Percentiles rank a stretch among this genome's conserved stretches.
These are phyloP conservation scores for Nomada ruficornis DNA, from an alignment of 2,888 invertebrate genomes.

Conservation along the genomic window DNA sequence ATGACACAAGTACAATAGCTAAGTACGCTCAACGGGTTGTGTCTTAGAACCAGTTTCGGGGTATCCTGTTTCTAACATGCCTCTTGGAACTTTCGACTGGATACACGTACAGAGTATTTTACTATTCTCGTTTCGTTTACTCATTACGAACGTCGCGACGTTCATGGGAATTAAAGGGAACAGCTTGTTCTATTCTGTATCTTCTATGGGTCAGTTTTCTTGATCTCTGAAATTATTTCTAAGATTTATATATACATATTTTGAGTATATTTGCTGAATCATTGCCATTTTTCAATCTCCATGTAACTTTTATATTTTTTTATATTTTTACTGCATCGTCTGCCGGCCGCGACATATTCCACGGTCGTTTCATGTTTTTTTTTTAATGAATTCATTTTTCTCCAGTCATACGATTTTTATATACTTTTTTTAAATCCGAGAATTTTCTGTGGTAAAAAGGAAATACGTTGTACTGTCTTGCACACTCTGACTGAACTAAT, in stretches of 20 bases:
- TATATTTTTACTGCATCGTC: neutral
- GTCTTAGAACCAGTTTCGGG: slow-evolving; percentile 11
- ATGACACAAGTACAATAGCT: neutral
- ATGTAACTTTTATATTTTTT: neutral
- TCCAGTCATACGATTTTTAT: neutral
- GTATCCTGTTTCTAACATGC: neutral
- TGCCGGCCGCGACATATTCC: neutral
- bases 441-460: too few species aligned
- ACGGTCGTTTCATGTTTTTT: neutral
- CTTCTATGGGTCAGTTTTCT: neutral
- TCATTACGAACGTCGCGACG: neutral
- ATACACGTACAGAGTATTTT: neutral
- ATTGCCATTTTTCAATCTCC: slow-evolving; percentile 5
- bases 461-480: too few species aligned
- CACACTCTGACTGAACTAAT: too few species aligned
- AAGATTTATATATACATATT: neutral
- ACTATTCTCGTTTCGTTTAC: neutral
- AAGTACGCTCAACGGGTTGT: slow-evolving; percentile 19
- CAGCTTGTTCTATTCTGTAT: neutral
- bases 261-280: too few species aligned
- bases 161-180: neutral
- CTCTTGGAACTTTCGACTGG: neutral
- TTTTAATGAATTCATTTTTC: neutral
- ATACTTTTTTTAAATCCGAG: too few species aligned
- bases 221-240: neutral